phyloP scores from a whole-genome alignment of 2,888 invertebrate genomes.

The Polydrusus cervinus region DNA sequence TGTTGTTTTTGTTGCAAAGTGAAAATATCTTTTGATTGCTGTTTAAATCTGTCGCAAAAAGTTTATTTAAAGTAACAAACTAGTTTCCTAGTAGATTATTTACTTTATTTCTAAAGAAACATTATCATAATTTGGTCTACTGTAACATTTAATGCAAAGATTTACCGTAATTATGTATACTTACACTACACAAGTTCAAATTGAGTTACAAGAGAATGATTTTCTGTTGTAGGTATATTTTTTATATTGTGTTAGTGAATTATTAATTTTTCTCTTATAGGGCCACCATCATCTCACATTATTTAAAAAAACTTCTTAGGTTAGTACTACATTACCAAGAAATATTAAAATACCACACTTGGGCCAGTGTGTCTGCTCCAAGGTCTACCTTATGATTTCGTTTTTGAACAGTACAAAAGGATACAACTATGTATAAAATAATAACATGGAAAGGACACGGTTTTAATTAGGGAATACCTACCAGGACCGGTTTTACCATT shows the following conservation, averaged over 20 bases:
- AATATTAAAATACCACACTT: too few species aligned
- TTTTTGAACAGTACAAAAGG: too few species aligned
- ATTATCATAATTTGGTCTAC: slow-evolving; percentile 20
- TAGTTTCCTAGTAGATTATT: too few species aligned
- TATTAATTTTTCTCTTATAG: not conserved
- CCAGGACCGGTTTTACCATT: too few species aligned
- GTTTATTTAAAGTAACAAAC: slow-evolving; percentile 1
- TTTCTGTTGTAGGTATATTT: slow-evolving; percentile 7
- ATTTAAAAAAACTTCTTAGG: too few species aligned
- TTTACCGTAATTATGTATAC: slow-evolving; percentile 22
- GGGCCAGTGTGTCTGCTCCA: too few species aligned
- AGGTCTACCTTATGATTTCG: too few species aligned
- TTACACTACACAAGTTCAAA: slow-evolving; percentile 32
- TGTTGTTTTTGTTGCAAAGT: slow-evolving; percentile 6
- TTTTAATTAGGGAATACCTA: too few species aligned
- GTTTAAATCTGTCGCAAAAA: not conserved
- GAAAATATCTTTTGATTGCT: not conserved
- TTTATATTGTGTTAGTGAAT: not conserved
- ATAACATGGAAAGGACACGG: too few species aligned
- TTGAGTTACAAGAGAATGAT: slow-evolving; percentile 10
- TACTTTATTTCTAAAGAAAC: not conserved
- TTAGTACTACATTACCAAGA: too few species aligned
- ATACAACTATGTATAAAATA: too few species aligned
- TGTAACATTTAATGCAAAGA: slow-evolving; percentile 32
- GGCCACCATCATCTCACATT: not conserved